Base-by-base conservation (phyloP, 2,888 invertebrate species). In the Hirtodrosophila trivittata region DNA sequence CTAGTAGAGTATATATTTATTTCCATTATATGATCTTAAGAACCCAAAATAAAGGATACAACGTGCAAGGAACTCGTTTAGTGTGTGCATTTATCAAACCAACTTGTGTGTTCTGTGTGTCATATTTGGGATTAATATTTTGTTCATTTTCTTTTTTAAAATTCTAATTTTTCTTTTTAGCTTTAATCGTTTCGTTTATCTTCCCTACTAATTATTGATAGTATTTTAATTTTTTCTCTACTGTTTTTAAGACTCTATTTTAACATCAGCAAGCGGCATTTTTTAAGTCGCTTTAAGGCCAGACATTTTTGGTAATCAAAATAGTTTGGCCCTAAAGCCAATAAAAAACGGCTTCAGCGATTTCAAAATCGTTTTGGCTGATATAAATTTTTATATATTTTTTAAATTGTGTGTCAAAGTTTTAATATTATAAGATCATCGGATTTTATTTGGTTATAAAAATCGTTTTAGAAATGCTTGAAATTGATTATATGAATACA, bases 361-460 rank as follows among this genome's bases (percentile, higher is more conserved):
- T 14, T 8, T 14, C 10, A 28, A 13, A 38, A n/a, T n/a, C n/a
- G n/a, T n/a, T n/a, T n/a, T n/a, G 37, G 57, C 78, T 77, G 80
- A 75, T 76, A 56, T 50, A 28, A 9, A 32, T 39, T 4, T 57
- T 32, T 16, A 21, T 57, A 21, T 21, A 21, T 70, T 50, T 66
- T 58, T 74, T 60, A 65, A 52, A 2, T 59, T 66, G 73, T 77
- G 88, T 89, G 88, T 89, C 88, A 89, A 89, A 86, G 88, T 89
- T 89, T 89, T 89, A 89, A 89, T 89, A 89, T 89, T 88, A 89
- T 89, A 89, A 88, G 85, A 89, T 89, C 88, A 89, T 89, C 88
- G 77, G 80, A 87, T 76, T 83, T 86, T 74, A 77, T 60, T 73
- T 60, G 43, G 46, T 59, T 59, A 52, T 80, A 85, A 87, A 80